Percentiles rank a stretch among this genome's conserved stretches.
Conservation (phyloP, 1,140 invertebrate genomes). For the Elymnias hypermnestra region DNA sequence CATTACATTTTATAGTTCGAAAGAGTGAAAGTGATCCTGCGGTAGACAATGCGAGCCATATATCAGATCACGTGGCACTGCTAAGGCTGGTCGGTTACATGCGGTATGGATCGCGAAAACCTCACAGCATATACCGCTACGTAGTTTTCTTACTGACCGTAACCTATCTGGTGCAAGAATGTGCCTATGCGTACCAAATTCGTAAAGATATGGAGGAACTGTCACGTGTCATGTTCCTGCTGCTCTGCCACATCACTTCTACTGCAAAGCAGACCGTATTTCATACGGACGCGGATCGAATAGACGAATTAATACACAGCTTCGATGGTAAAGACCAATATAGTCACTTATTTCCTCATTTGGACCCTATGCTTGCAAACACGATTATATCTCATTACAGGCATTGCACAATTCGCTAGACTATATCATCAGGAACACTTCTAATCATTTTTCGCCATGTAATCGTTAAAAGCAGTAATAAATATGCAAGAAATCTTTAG, state of each 20-base stretch:
- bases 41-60: too few species aligned
- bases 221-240: constrained; percentile 56
- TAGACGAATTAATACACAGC: constrained; percentile 41
- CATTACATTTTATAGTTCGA: too few species aligned
- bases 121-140: constrained; percentile 31
- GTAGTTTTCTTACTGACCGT: constrained; percentile 30
- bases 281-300: constrained; percentile 32
- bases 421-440: too few species aligned
- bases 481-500: too few species aligned
- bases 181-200: constrained; percentile 47
- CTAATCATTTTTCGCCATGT: too few species aligned
- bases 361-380: too few species aligned
- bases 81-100: constrained; percentile 27
- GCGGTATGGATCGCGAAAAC: constrained; percentile 5
- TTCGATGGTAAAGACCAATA: too few species aligned
- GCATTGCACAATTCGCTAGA: too few species aligned
- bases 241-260: constrained; percentile 60
- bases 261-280: constrained; percentile 55
- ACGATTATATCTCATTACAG: too few species aligned
- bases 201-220: constrained; percentile 45
- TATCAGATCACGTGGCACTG: constrained; percentile 15
- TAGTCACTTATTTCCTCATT: too few species aligned
- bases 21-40: too few species aligned
- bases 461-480: too few species aligned
- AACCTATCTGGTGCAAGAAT: constrained; percentile 47